Conservation (phyloP, 2,797 vertebrate species). For the Philypnodon macrostomus region DNA sequence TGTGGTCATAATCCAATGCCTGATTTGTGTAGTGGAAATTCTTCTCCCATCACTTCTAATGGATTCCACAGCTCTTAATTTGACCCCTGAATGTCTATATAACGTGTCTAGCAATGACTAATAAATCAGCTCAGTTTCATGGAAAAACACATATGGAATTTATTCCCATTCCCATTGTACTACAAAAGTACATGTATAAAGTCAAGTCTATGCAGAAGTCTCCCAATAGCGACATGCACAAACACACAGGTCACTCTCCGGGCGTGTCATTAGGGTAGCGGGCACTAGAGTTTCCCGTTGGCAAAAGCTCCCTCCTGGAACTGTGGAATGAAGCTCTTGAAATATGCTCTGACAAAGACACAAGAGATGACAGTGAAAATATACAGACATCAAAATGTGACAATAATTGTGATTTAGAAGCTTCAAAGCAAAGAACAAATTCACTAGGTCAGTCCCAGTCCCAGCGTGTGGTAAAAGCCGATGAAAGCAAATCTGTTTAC, state of each 20-base stretch:
- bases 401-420: conserved; percentile 35
- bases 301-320: conserved; percentile 98
- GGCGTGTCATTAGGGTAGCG: conserved; percentile 47
- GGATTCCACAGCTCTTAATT: background rate
- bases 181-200: conserved; percentile 9
- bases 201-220: conserved; percentile 15
- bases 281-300: conserved; percentile 91
- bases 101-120: conserved; percentile 8
- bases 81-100: conserved; percentile 5
- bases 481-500: conserved; percentile 37
- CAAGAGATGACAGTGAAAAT: conserved; percentile 24
- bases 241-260: conserved; percentile 35
- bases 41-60: too few species aligned
- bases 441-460: conserved; percentile 26
- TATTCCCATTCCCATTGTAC: conserved; percentile 29
- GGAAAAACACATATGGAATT: conserved; percentile 5
- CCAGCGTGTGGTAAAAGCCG: conserved; percentile 18
- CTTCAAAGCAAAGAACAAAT: conserved; percentile 36
- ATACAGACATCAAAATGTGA: conserved; percentile 44
- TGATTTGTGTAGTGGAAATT: too few species aligned
- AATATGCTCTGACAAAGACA: conserved; percentile 83
- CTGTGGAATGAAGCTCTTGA: conserved; percentile 96
- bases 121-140: conserved; percentile 21
- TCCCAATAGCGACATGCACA: conserved; percentile 19
- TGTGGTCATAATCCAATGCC: conserved; percentile 6